Conservation (phyloP, 2,113 vertebrate genomes). For the Hystrix cristata region DNA sequence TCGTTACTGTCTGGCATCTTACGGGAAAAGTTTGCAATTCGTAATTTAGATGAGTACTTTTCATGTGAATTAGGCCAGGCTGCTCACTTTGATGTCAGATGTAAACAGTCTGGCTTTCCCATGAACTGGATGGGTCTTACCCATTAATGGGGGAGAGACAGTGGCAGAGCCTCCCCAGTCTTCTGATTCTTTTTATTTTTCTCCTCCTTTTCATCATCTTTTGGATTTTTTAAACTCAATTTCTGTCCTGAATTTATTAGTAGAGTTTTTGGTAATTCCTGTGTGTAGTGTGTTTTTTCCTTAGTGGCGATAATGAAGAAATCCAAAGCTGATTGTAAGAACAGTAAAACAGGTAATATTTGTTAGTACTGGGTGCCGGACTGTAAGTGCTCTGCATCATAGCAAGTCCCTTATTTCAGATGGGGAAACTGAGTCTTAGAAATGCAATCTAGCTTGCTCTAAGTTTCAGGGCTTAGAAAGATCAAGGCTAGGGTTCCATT, state of each 20-base stretch:
- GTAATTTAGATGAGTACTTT: constrained; percentile 29
- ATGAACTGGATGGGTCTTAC: not conserved
- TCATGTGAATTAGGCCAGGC: not conserved
- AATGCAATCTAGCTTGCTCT: not conserved
- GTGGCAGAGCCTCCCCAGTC: not conserved
- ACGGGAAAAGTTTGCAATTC: not conserved
- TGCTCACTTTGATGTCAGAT: not conserved
- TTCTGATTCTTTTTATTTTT: not conserved
- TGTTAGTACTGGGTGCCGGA: not conserved
- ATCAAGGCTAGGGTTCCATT: not conserved
- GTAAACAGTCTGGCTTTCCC: not conserved
- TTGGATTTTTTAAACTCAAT: not conserved
- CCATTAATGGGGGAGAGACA: not conserved
- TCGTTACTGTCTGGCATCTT: not conserved
- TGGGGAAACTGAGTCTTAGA: not conserved
- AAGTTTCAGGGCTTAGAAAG: not conserved
- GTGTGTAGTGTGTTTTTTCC: not conserved
- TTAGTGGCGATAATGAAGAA: not conserved
- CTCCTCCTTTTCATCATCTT: not conserved
- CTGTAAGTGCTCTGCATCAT: not conserved
- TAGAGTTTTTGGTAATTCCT: not conserved
- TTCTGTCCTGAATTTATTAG: not conserved
- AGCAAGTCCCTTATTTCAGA: not conserved
- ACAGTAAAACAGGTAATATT: not conserved
- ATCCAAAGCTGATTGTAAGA: not conserved